These are phyloP conservation scores for Exephanes ischioxanthus DNA, from an alignment of 2,888 invertebrate species.

Conservation along the genomic window DNA sequence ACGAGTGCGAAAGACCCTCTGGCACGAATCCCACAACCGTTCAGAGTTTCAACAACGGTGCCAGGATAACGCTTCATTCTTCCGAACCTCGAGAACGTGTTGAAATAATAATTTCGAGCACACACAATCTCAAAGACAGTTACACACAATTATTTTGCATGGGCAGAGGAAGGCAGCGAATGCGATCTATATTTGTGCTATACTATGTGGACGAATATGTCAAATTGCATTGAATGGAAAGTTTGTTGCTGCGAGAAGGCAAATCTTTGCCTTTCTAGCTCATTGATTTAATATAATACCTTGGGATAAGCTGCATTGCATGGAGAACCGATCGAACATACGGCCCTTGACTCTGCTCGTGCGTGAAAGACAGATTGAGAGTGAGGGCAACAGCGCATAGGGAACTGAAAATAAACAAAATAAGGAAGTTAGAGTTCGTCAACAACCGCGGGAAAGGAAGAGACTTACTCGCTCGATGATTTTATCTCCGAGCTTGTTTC, in stretches of 20 bases:
- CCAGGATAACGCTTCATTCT: conserved; percentile 3
- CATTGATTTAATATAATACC: conserved; percentile 19
- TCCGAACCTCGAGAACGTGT: not conserved
- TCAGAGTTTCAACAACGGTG: conserved; percentile 9
- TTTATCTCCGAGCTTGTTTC: conserved; percentile 29
- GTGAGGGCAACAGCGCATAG: not conserved
- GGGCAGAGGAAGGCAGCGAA: too few relatives aligned
- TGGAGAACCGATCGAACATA: conserved; percentile 17
- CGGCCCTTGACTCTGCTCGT: not conserved
- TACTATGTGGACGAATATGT: too few relatives aligned
- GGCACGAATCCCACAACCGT: conserved; percentile 3
- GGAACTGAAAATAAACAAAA: conserved; percentile 11
- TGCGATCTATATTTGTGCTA: too few relatives aligned
- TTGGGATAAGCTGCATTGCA: not conserved
- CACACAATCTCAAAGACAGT: not conserved
- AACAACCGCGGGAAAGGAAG: conserved; percentile 40
- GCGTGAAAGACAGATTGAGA: conserved; percentile 4
- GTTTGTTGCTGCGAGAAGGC: not conserved
- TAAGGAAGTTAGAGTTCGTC: conserved; percentile 25
- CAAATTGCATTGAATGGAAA: not conserved
- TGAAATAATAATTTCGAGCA: not conserved
- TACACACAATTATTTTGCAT: too few relatives aligned
- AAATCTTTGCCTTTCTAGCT: conserved; percentile 9
- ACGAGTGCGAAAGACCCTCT: not conserved
- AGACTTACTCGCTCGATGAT: conserved; percentile 16